Percentiles rank a stretch among this genome's conserved stretches.
Evolutionary conservation across 1,140 invertebrate species (phyloP).

Genomic region (Halesus radiatus): DNA sequence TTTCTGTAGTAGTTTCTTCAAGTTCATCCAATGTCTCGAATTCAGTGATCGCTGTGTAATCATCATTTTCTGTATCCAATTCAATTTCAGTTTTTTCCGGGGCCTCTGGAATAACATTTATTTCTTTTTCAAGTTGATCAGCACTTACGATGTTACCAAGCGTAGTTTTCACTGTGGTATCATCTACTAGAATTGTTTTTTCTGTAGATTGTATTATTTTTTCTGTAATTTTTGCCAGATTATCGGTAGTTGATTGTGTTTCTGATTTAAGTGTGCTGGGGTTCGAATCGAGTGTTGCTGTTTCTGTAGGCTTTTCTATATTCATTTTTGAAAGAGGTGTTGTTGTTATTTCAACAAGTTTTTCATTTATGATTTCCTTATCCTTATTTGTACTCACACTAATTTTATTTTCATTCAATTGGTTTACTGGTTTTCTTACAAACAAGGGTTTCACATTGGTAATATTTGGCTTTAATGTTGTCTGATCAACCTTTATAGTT

Average conservation of each 20-base stretch:
- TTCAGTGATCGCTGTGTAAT: not conserved
- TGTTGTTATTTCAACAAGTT: not conserved
- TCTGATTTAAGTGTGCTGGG: not conserved
- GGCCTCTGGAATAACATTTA: not conserved
- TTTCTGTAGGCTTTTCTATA: not conserved
- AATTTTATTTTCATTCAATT: not conserved
- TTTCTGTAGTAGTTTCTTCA: conserved; percentile 7
- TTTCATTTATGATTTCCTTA: not conserved
- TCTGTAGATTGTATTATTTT: not conserved
- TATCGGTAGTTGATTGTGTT: too few relatives aligned
- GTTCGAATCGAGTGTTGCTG: not conserved
- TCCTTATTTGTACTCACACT: not conserved
- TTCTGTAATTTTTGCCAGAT: not conserved
- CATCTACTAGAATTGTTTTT: not conserved
- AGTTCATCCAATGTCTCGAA: not conserved
- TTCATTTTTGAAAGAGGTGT: not conserved
- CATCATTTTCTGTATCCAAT: not conserved
- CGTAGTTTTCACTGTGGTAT: not conserved
- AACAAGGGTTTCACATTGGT: too few relatives aligned
- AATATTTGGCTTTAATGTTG: not conserved
- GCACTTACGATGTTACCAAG: not conserved
- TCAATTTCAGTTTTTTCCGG: not conserved
- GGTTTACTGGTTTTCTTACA: not conserved
- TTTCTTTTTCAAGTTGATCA: not conserved
- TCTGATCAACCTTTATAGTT: not conserved